A percentile compares a stretch with the other conserved stretches of the same genome.
Evolutionary conservation across 92 coral and sea anemone species (phyloP).

Genomic region (Desmophyllum pertusum): DNA sequence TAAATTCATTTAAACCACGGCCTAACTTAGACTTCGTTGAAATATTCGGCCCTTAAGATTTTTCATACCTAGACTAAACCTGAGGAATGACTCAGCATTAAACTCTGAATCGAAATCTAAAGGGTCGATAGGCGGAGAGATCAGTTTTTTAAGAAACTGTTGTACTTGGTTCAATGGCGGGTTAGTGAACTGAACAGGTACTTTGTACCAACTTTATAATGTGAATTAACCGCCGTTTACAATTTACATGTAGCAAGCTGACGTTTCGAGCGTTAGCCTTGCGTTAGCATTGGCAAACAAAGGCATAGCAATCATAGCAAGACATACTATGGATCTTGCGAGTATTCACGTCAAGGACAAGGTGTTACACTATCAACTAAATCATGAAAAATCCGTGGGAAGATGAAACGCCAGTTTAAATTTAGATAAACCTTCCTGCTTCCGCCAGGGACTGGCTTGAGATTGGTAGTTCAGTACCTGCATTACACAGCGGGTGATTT

Average conservation of each 20-base stretch:
- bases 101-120: no score
- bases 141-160: background rate
- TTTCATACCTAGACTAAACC: no score
- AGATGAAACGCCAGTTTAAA: background rate
- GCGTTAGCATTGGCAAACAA: no score
- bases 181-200: background rate
- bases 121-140: background rate
- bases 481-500: constrained; percentile 7
- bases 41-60: no score
- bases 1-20: no score
- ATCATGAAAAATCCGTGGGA: background rate
- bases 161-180: background rate
- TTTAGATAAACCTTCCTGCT: background rate
- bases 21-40: no score
- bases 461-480: constrained; percentile 36
- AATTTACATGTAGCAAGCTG: background rate
- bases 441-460: background rate
- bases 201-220: background rate
- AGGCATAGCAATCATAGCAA: no score
- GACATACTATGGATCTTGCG: no score
- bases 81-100: no score
- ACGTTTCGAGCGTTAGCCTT: background rate
- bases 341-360: background rate
- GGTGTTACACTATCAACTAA: no score
- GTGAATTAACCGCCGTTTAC: background rate